Conservation (phyloP, 2,113 vertebrate species). For the Stomatorhinus ivindoensis region DNA sequence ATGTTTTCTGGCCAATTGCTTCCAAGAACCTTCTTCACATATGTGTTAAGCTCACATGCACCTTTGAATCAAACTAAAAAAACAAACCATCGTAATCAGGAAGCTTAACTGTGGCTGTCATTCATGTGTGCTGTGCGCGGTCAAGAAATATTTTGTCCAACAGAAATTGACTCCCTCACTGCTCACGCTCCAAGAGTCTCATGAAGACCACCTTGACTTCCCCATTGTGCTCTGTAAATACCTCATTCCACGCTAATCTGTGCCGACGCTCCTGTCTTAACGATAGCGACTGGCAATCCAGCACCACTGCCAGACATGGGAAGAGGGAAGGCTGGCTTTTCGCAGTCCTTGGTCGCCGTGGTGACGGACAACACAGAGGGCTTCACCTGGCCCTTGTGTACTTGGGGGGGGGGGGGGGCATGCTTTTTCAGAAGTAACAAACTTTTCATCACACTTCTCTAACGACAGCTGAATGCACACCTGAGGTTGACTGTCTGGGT, state of each 20-base stretch:
- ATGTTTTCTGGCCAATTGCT: not conserved
- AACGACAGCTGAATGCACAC: not conserved
- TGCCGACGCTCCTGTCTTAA: conserved; percentile 49
- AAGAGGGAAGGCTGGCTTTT: conserved; percentile 35
- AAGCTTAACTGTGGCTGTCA: not conserved
- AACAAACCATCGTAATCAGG: not conserved
- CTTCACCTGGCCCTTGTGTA: not conserved
- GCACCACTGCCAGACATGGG: conserved; percentile 49
- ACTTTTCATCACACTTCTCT: not conserved
- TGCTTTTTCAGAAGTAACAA: not conserved
- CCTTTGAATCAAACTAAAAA: not conserved
- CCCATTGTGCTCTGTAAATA: not conserved
- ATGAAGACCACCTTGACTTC: not conserved
- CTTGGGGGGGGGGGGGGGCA: not conserved
- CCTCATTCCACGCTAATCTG: conserved; percentile 13
- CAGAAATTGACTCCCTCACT: not conserved
- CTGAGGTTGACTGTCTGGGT: not conserved
- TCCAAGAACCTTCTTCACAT: not conserved
- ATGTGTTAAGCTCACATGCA: not conserved
- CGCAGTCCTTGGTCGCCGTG: not conserved
- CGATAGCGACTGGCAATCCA: conserved; percentile 44
- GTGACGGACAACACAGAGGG: conserved; percentile 4
- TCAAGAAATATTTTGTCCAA: not conserved
- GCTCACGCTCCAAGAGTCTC: not conserved
- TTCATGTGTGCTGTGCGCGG: not conserved